Base-by-base conservation (phyloP, 2,797 vertebrate genomes). In the Sebastes alutus region DNA sequence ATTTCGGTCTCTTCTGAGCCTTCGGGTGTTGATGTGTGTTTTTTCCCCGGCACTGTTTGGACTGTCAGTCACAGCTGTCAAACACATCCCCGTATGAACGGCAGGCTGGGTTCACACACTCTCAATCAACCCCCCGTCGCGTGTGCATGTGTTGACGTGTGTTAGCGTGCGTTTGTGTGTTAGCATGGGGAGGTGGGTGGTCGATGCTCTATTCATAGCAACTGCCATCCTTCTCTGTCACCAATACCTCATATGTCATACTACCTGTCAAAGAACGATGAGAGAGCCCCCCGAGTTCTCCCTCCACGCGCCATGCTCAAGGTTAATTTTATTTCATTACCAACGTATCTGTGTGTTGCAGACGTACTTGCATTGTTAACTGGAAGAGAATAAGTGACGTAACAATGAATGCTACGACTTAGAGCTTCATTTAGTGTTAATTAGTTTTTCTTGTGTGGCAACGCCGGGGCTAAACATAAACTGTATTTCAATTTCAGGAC, bases 51-150 rank as follows among this genome's bases (percentile, higher is more conserved):
- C 46, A 2, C 62, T 75, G 85, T 87, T 87, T 85, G 76, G 78
- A 69, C 84, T 88, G 89, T 93, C 89, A 88, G 82, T 92, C 91
- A 88, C 87, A 87, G 75, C 88, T 89, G 91, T 92, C 93, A 92
- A 86, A 83, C 81, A 80, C 89, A 55, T 83, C 85, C 46, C 67
- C 1, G 42, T 74, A 58, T 49, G 75, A 87, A 61, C 72, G 58
- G 67, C 91, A 38, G 80, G 42, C 46, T 3, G 72, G 74, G 72
- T 90, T 89, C 83, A 87, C 91, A 77, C 82, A 58, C 85, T 72
- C 82, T 83, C 88, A 83, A 90, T 89, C 88, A 91, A 4, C 75
- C 83, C 78, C 84, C 83, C 2, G 33, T 61, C 33, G 72, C 7
- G 29, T 42, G 72, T 13, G 61, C 81, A 52, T 49, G 83, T 77